These are phyloP conservation scores for Butorides virescens DNA, from an alignment of 2,113 vertebrate genomes.

Conservation along the genomic window DNA sequence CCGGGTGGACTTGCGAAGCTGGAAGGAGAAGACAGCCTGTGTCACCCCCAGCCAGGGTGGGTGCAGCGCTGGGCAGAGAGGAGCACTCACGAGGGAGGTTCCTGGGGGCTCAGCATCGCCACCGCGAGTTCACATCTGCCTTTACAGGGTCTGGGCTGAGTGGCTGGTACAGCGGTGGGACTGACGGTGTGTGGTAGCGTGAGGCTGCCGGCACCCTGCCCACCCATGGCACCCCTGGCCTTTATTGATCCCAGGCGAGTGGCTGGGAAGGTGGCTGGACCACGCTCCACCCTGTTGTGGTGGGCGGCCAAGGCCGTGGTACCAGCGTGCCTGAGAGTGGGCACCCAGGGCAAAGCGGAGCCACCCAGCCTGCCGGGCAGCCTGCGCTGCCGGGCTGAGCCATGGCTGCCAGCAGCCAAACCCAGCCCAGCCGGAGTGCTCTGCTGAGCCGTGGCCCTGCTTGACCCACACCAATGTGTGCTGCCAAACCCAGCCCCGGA, in stretches of 20 bases:
- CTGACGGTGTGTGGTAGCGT: fast-evolving
- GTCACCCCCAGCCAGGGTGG: not conserved
- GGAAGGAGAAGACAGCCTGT: slow-evolving; percentile 33
- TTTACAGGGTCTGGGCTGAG: not conserved
- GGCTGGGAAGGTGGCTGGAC: not conserved
- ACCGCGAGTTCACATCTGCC: not conserved
- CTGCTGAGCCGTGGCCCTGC: not conserved
- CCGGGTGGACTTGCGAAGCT: slow-evolving; percentile 75
- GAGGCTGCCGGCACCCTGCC: not conserved
- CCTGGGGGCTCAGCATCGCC: not conserved
- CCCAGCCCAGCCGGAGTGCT: not conserved
- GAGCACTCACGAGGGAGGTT: not conserved
- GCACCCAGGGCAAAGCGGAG: fast-evolving
- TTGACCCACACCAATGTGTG: not conserved
- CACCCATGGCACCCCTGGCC: fast-evolving
- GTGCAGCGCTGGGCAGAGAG: not conserved
- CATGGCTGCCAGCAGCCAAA: not conserved
- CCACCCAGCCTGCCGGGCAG: not conserved
- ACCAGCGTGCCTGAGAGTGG: not conserved
- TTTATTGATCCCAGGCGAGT: fast-evolving
- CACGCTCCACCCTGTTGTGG: fast-evolving
- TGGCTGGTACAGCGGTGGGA: fast-evolving
- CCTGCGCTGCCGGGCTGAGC: not conserved
- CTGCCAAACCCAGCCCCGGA: not conserved
- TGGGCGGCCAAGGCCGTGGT: not conserved